A percentile compares a stretch with the other conserved stretches of the same genome.
phyloP scores from a whole-genome alignment of 2,888 invertebrate genomes.

The Phanerotoma sp. region DNA sequence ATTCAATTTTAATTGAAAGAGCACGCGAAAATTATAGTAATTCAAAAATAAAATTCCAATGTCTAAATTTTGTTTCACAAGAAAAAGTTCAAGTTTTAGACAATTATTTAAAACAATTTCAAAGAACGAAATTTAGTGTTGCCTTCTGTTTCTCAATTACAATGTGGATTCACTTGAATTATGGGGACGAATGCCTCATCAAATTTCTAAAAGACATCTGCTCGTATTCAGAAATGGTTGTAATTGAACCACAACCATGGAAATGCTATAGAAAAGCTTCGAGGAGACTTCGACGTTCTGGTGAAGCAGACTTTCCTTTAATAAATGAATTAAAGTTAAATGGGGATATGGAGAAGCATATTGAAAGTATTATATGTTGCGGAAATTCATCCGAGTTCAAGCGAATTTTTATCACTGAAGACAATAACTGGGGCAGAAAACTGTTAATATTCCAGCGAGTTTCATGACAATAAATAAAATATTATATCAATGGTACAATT shows the following conservation, averaged over 20 bases:
- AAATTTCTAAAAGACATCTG: slow-evolving; percentile 65
- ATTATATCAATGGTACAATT: neutral
- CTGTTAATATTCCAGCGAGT: slow-evolving; percentile 65
- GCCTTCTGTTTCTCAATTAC: slow-evolving; percentile 81
- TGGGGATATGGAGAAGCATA: slow-evolving; percentile 64
- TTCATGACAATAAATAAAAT: neutral
- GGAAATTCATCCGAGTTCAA: slow-evolving; percentile 57
- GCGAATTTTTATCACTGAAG: slow-evolving; percentile 63
- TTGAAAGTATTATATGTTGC: slow-evolving; percentile 61
- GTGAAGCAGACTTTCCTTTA: slow-evolving; percentile 63
- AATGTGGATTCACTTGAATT: slow-evolving; percentile 89
- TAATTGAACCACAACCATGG: slow-evolving; percentile 86
- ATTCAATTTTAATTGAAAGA: slow-evolving; percentile 68
- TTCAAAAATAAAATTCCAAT: slow-evolving; percentile 60
- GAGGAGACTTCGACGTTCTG: slow-evolving; percentile 68
- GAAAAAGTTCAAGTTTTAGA: slow-evolving; percentile 54
- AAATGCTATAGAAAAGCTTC: slow-evolving; percentile 78
- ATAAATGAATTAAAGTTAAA: slow-evolving; percentile 65
- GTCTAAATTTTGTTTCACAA: slow-evolving; percentile 61
- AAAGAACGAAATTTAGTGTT: slow-evolving; percentile 64
- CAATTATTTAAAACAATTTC: slow-evolving; percentile 57
- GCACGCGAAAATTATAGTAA: slow-evolving; percentile 62
- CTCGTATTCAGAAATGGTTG: slow-evolving; percentile 61
- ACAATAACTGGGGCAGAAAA: slow-evolving; percentile 71
- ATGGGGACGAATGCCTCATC: slow-evolving; percentile 73